Percentiles rank a stretch among this genome's conserved stretches.
phyloP scores from a whole-genome alignment of 2,797 vertebrate species.

The Loriculus beryllinus region DNA sequence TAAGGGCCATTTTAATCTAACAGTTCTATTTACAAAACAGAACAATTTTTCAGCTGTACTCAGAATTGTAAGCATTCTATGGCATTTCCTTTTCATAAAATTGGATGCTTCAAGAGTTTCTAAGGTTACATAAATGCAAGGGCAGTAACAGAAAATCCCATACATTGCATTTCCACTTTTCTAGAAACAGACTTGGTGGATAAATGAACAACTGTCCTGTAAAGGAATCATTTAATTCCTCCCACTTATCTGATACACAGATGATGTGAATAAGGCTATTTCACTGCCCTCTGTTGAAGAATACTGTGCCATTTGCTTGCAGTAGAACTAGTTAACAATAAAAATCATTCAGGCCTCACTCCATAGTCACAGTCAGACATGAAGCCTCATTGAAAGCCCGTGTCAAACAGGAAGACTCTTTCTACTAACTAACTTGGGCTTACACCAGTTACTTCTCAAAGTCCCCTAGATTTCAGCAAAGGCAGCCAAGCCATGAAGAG shows the following conservation, averaged over 20 bases:
- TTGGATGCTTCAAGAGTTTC: neutral
- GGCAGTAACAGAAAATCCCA: neutral
- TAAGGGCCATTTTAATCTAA: neutral
- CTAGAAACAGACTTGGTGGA: neutral
- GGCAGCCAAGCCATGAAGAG: neutral
- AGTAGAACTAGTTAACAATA: neutral
- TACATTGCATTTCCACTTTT: neutral
- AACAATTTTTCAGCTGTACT: neutral
- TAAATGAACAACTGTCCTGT: neutral
- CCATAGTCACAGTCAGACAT: neutral
- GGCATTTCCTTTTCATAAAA: neutral
- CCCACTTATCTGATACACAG: neutral
- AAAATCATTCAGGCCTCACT: neutral
- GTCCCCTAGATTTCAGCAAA: neutral
- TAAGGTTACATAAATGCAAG: neutral
- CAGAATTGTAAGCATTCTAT: neutral
- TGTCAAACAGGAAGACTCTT: neutral
- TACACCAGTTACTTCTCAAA: fast-evolving
- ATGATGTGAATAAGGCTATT: neutral
- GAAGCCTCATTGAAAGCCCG: neutral
- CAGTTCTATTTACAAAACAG: neutral
- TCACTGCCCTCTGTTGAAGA: neutral
- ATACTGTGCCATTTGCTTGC: neutral
- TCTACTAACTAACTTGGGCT: neutral
- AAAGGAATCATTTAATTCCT: neutral